These are phyloP conservation scores for Elgaria multicarinata DNA, from an alignment of 2,113 vertebrate genomes.

Conservation along the genomic window DNA sequence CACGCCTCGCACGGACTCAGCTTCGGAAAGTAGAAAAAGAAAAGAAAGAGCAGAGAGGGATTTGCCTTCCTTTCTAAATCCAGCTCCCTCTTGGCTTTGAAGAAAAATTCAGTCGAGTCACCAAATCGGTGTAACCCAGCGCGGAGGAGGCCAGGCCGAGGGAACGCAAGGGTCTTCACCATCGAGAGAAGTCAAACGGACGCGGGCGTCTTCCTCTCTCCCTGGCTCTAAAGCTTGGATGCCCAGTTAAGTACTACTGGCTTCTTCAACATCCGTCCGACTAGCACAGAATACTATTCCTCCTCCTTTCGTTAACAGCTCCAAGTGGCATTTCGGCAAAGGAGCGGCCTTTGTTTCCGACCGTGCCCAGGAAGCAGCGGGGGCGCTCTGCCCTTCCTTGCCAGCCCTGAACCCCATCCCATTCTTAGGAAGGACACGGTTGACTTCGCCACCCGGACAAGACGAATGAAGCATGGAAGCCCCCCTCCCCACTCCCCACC, in stretches of 20 bases:
- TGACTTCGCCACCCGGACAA: neutral
- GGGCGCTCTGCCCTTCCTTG: neutral
- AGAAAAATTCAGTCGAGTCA: neutral
- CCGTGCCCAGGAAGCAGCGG: neutral
- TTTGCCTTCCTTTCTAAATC: neutral
- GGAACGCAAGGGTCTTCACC: neutral
- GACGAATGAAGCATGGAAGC: neutral
- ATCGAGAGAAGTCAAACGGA: neutral
- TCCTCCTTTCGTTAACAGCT: neutral
- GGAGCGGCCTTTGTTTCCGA: too few species aligned
- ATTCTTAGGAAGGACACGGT: neutral
- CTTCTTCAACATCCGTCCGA: neutral
- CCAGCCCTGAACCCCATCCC: neutral
- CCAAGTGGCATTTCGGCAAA: neutral
- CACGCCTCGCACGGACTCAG: neutral
- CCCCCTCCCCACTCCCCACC: neutral
- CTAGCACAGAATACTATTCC: neutral
- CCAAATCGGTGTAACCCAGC: neutral
- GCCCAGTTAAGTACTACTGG: neutral
- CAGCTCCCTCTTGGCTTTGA: too few species aligned
- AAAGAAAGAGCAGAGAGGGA: neutral
- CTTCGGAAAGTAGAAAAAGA: neutral
- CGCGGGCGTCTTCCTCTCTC: neutral
- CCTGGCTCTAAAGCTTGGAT: neutral
- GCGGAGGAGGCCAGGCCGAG: neutral